Evolutionary conservation across 1,140 invertebrate species (phyloP).

Genomic region (Bombus huntii): DNA sequence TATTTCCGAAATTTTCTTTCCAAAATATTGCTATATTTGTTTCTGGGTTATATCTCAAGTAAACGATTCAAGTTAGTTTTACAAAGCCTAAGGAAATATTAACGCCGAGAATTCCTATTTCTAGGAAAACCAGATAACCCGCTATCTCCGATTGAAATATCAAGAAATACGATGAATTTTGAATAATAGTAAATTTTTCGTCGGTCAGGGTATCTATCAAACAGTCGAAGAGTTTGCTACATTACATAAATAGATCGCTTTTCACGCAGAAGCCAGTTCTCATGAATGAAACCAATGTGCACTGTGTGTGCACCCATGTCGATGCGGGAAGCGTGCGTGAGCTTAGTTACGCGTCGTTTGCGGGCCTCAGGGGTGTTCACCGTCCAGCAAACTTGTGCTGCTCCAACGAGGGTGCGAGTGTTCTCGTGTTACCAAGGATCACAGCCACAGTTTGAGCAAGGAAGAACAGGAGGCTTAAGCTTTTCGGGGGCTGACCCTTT

Average conservation of each 20-base stretch:
- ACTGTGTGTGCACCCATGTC: constrained; percentile 64
- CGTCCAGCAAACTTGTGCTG: constrained; percentile 71
- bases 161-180: background rate
- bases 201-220: background rate
- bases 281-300: constrained; percentile 80
- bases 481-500: background rate
- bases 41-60: too few relatives aligned
- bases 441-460: constrained; percentile 15
- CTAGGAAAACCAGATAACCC: too few relatives aligned
- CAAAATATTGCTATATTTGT: too few relatives aligned
- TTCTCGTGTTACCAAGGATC: constrained; percentile 56
- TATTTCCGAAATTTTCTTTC: background rate
- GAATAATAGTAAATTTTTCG: background rate
- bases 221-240: background rate
- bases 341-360: constrained; percentile 81
- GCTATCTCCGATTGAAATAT: background rate
- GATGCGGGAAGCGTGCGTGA: constrained; percentile 79
- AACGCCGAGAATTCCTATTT: background rate
- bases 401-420: constrained; percentile 60
- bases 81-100: too few relatives aligned
- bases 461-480: background rate
- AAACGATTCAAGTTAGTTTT: too few relatives aligned
- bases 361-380: constrained; percentile 76
- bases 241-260: background rate
- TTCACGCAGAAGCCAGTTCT: background rate